These are phyloP conservation scores for Marcusenius ussheri DNA, from an alignment of 2,113 vertebrate genomes.

Conservation along the genomic window DNA sequence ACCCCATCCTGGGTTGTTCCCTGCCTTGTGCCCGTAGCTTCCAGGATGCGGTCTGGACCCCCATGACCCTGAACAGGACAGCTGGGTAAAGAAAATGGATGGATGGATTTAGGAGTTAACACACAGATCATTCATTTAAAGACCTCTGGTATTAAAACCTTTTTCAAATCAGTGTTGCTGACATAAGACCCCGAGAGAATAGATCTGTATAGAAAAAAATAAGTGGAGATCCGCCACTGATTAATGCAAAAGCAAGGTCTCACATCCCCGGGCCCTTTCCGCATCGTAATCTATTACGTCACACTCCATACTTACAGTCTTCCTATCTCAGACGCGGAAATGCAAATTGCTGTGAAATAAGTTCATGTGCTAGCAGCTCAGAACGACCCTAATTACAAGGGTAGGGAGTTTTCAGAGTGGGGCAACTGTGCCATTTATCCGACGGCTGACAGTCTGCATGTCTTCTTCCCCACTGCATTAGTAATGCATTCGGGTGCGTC, in stretches of 20 bases:
- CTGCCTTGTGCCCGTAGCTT: not conserved
- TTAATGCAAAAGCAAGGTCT: constrained; percentile 39
- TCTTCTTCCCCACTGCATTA: constrained; percentile 24
- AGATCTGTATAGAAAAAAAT: constrained; percentile 20
- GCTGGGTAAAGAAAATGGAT: not conserved
- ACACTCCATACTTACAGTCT: constrained; percentile 34
- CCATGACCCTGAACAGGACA: not conserved
- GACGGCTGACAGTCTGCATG: constrained; percentile 37
- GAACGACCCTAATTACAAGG: constrained; percentile 35
- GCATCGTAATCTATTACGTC: constrained; percentile 41
- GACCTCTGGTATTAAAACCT: constrained; percentile 1
- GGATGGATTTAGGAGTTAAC: not conserved
- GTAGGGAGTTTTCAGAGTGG: constrained; percentile 35
- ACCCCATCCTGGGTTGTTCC: not conserved
- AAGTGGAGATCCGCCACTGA: constrained; percentile 31
- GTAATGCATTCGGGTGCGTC: constrained; percentile 38
- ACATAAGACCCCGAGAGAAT: constrained; percentile 24
- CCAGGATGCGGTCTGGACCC: not conserved
- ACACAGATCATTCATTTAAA: constrained; percentile 31
- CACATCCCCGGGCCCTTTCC: constrained; percentile 32
- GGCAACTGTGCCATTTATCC: constrained; percentile 46
- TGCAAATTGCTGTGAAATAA: constrained; percentile 47
- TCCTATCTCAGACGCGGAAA: constrained; percentile 30
- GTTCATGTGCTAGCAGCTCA: constrained; percentile 40
- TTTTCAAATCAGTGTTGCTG: constrained; percentile 12